Conservation (phyloP, 2,888 invertebrate species). For the Sussaba pulchella region DNA sequence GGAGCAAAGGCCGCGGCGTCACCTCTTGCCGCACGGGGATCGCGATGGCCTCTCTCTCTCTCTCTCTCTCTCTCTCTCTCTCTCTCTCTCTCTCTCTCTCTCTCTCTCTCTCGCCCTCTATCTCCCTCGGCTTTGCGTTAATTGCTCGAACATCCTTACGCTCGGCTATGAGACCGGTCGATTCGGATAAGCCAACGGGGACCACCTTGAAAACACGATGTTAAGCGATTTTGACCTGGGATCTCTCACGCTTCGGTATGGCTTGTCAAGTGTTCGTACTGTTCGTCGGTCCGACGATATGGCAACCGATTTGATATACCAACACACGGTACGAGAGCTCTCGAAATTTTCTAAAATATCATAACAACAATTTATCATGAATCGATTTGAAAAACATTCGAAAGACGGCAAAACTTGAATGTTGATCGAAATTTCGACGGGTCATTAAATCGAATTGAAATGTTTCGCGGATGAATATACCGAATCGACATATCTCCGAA, state of each 20-base stretch:
- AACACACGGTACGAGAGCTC: too few species aligned
- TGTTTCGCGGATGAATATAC: too few species aligned
- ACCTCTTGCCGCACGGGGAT: slow-evolving; percentile 2
- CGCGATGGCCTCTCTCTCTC: slow-evolving; percentile 24
- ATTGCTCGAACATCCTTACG: slow-evolving; percentile 27
- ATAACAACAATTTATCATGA: too few species aligned
- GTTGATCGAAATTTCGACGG: too few species aligned
- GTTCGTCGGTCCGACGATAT: background rate
- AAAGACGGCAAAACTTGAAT: too few species aligned
- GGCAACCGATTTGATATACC: too few species aligned
- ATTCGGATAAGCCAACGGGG: slow-evolving; percentile 2
- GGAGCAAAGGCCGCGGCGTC: slow-evolving; percentile 10
- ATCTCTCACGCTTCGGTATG: background rate
- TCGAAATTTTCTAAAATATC: too few species aligned
- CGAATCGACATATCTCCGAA: too few species aligned
- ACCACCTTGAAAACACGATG: background rate
- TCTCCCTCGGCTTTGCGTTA: slow-evolving; percentile 4
- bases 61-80: too few species aligned
- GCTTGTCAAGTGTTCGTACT: background rate
- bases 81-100: too few species aligned
- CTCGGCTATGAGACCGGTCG: slow-evolving; percentile 26
- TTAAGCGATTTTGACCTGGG: slow-evolving; percentile 5
- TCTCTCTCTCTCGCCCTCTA: background rate
- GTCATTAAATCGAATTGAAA: too few species aligned
- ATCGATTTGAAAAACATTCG: too few species aligned